Conservation (phyloP, 2,888 invertebrate species). For the Papilio gigon region DNA sequence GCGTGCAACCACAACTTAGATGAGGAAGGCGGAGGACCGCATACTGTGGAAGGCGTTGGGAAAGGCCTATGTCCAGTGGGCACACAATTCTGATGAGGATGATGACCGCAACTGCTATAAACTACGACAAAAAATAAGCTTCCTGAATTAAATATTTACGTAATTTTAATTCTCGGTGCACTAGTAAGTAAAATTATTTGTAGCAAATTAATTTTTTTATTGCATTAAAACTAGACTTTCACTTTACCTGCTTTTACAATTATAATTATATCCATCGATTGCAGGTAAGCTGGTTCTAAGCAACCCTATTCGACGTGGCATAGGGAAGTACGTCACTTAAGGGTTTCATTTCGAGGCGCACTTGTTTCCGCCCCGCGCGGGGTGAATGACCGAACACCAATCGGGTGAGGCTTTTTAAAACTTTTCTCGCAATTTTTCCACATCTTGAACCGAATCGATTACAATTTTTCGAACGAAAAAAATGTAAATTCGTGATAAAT, state of each 20-base stretch:
- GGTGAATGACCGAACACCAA: constrained; percentile 52
- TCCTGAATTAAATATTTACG: too few species aligned
- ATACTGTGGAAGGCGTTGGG: too few species aligned
- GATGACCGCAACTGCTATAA: too few species aligned
- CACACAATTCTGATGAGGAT: too few species aligned
- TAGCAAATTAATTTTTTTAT: too few species aligned
- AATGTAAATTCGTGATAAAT: background rate
- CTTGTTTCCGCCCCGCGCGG: constrained; percentile 30
- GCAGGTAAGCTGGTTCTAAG: background rate
- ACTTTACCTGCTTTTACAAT: background rate
- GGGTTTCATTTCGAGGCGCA: constrained; percentile 39
- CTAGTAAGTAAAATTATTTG: too few species aligned
- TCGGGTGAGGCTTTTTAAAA: constrained; percentile 53
- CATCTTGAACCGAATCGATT: constrained; percentile 44
- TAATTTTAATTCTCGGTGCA: too few species aligned
- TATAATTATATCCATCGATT: background rate
- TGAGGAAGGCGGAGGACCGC: too few species aligned
- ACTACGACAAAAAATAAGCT: too few species aligned
- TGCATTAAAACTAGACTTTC: too few species aligned
- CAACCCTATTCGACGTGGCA: constrained; percentile 13
- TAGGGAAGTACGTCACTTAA: constrained; percentile 39
- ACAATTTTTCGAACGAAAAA: constrained; percentile 41
- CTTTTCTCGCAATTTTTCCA: constrained; percentile 54
- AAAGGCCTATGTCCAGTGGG: too few species aligned
- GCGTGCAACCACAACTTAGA: too few species aligned